Conservation (phyloP, 2,797 vertebrate species). For the Tolypeutes matacus region DNA sequence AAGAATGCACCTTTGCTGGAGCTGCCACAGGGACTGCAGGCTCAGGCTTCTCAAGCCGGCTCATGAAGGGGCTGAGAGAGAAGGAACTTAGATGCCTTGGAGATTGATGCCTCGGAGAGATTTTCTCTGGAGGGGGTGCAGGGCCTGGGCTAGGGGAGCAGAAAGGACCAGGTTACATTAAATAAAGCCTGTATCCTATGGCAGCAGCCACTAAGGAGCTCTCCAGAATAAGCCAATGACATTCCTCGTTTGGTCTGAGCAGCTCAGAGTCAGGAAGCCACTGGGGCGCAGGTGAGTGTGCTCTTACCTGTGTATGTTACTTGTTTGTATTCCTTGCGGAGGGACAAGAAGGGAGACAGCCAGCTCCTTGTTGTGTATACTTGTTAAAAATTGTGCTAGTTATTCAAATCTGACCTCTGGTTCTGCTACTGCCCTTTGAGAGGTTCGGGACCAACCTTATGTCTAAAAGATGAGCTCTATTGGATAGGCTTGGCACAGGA, state of each 20-base stretch:
- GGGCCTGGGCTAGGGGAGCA: conserved; percentile 56
- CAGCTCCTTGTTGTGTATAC: neutral
- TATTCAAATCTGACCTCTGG: conserved; percentile 24
- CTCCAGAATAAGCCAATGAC: conserved; percentile 76
- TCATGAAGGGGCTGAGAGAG: neutral
- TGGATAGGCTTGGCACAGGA: neutral
- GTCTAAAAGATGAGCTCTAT: neutral
- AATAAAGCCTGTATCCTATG: conserved; percentile 61
- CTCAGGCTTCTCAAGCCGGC: conserved; percentile 50
- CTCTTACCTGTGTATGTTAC: conserved; percentile 64
- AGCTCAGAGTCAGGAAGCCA: conserved; percentile 80
- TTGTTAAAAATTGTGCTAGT: conserved; percentile 7
- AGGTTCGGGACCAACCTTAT: neutral
- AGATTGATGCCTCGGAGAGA: conserved; percentile 69
- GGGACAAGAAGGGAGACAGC: neutral
- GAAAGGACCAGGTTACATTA: conserved; percentile 67
- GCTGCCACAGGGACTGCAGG: conserved; percentile 29
- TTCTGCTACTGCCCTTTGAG: neutral
- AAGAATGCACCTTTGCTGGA: conserved; percentile 72
- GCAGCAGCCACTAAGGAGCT: conserved; percentile 67
- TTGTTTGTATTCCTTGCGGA: conserved; percentile 56
- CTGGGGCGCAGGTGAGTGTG: conserved; percentile 80
- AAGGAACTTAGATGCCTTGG: conserved; percentile 73
- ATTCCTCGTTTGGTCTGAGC: conserved; percentile 62
- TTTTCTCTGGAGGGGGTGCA: conserved; percentile 53